Base-by-base conservation (phyloP, 1,140 invertebrate species). In the Psilanteris sp. region DNA sequence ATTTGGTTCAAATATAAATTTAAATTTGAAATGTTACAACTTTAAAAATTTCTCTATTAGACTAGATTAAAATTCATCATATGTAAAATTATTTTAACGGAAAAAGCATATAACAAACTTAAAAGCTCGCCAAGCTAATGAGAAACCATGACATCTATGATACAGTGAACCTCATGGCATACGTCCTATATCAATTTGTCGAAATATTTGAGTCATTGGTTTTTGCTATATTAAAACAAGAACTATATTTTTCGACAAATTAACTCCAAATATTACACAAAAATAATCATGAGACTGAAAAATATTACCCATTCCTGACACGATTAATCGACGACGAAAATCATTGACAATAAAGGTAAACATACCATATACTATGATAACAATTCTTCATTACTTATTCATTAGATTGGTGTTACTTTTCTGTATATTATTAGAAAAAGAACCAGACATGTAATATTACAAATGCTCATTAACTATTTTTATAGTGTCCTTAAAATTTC, bases 61-160 rank as follows among this genome's bases (percentile, higher is more conserved):
- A 24, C 29, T 43, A 27, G 31, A 26, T 18, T 27, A 55, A 43
- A 57, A 57, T 31, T n/a, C 10, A 41, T 32, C 22, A 4, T 32
- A 22, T 3, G 31, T 2, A 18, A 22, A 54, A 9, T 22, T 29
- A 54, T 20, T 15, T 27, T 31, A 4, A 20, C 9, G 22, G 13
- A 54, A 43, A 11, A 44, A 44, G 18, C 16, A 59, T 13, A 15
- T 5, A 48, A 1, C 34, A 68, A 15, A 62, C 16, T 55, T 20
- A 29, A 44, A 59, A 68, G 29, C 15, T 68, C 41, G 34, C 29
- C 62, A 78, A 83, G 66, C 73, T 52, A 78, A 79, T 72, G 80
- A 83, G 77, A 85, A 86, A 85, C 79, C 77, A 85, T 85, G 83
- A 84, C 77, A 31, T 78, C 54, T 81, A 78, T 66, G 36, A 76